Percentiles rank a stretch among this genome's conserved stretches.
Conservation (phyloP, 2,113 vertebrate genomes). For the Lamprotornis superbus region DNA sequence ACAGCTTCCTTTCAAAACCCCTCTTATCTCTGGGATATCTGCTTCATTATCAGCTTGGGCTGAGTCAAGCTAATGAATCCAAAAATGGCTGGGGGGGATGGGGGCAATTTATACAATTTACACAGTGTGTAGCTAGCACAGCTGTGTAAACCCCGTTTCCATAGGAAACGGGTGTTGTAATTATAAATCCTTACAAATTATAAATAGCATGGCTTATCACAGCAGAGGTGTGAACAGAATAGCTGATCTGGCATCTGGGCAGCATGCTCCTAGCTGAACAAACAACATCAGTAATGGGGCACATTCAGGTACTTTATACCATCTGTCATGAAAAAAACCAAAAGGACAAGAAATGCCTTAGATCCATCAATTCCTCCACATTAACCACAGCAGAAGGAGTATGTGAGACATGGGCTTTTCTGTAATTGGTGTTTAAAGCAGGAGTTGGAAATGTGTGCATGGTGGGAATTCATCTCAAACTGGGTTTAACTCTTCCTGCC, state of each 20-base stretch:
- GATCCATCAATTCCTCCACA: neutral
- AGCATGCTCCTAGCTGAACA: neutral
- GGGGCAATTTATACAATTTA: neutral
- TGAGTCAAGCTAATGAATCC: neutral
- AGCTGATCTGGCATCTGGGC: constrained; percentile 9
- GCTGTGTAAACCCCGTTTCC: constrained; percentile 11
- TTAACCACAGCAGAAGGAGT: neutral
- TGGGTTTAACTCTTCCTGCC: neutral
- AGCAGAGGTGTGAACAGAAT: constrained; percentile 27
- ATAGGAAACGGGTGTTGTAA: neutral
- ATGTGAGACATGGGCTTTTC: accelerated
- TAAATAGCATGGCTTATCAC: neutral
- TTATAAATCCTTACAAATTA: constrained; percentile 33
- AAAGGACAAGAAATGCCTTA: neutral
- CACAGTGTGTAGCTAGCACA: neutral
- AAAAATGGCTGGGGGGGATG: neutral
- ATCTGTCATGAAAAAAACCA: neutral
- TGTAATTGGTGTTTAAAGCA: neutral
- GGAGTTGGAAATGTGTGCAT: accelerated
- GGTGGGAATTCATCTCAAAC: neutral
- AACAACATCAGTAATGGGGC: neutral
- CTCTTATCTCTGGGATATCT: neutral
- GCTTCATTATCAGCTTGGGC: neutral
- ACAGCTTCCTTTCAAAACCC: neutral
- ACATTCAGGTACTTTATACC: neutral